Evolutionary conservation across 92 coral and sea anemone genomes (phyloP), one percentile per base, ranked within the genome.

Genomic region (Anthopleura xanthogrammica): DNA sequence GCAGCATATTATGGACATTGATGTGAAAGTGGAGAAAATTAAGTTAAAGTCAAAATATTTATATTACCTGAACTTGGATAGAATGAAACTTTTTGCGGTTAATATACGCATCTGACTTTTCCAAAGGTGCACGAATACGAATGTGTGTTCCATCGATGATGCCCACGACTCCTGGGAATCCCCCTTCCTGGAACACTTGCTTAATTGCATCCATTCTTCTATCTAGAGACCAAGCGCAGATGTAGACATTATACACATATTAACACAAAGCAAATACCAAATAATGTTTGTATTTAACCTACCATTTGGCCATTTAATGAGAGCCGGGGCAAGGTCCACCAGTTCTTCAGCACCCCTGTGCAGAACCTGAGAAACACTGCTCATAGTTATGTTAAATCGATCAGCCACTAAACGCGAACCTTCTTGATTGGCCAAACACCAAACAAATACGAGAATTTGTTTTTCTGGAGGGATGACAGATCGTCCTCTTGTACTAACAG

Each of bases 361-460:
- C 82, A 90, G 80, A 40, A 73, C 87, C 75, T 84, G 72, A 55
- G 81, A 79, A 11, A 85, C 92, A 82, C 89, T 85, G 79, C 82
- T 81, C 92, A 85, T 82, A 13, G 87, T 82, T 79, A 89, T 89
- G 77, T 89, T 72, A 72, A 89, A 89, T 17, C 92, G 80, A 62
- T 89, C 92, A 24, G 87, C 86, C 17, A 86, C 89, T 12, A 75
- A 73, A 29, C 87, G 80, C 64, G 79, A 19, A 65, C 78, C 41
- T 75, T 85, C 89, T 78, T 89, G 86, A 72, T 85, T 85, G 39
- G 86, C 92, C 80, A 85, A 76, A 16, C 79, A 77, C 92, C 87
- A 82, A 20, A 89, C 23, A 86, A 83, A 78, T 39, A 65, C 87
- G 60, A 85, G 83, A 75, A 89, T 79, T 89, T 86, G 85, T 66